Evolutionary conservation across 2,113 vertebrate species (phyloP), one percentile per base, ranked within the genome.

Genomic region (Pteropus alecto): DNA sequence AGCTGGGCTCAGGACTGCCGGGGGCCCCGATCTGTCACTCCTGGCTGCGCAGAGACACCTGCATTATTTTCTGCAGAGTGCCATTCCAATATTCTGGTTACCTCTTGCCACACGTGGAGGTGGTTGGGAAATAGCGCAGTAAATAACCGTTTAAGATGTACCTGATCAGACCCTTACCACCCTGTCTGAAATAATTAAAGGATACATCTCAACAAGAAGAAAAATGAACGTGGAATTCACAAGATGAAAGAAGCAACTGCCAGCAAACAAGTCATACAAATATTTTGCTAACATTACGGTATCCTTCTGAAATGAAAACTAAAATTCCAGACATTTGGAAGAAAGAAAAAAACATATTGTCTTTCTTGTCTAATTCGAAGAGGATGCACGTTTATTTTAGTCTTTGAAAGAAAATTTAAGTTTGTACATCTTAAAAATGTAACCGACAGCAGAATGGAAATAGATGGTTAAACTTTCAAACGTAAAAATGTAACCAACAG

Each of bases 91-190:
- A 9, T 15, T 46, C 33, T 1, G 7, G 22, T 60, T 9, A 30
- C 13, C 19, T 38, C 41, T 13, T 24, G 48, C 22, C 51, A 2
- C 0, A 5, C 35, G 0, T 5, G 76, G 73, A 56, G 3, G 6
- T 18, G 19, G 21, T 9, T 77, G 51, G 35, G 70, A 60, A 74
- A 21, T 18, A 5, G 26, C 65, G n/a, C 28, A 5, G 33, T 86
- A 30, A 79, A 3, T 30, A 56, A 24, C 48, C 0, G 18, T 73
- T 33, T 78, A 35, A 58, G n/a, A 60, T 9, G 7, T 22, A 1
- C 4, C 1, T 33, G 21, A 73, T 30, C 26, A 43, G 71, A 43
- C 63, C 61, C 11, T 24, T 4, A 2, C 12, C 13, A 3, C 68
- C 28, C 26, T 46, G 51, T 90, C 54, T 61, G 24, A 33, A 60